phyloP scores from a whole-genome alignment of 2,888 invertebrate genomes.

The Abscondita cerata region DNA sequence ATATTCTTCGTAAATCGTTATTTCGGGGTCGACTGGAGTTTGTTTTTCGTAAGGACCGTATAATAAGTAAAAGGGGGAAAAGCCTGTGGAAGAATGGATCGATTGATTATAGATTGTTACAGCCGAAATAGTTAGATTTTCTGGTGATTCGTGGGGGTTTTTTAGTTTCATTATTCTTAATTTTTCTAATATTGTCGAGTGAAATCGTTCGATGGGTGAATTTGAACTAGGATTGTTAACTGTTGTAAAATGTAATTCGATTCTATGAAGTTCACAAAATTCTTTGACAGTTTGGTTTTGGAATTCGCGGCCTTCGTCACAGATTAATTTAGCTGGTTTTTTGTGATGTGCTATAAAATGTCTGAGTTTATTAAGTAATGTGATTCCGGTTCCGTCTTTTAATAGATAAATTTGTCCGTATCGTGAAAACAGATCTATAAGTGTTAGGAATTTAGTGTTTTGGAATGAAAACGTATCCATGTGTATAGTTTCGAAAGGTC shows the following conservation, averaged over 20 bases:
- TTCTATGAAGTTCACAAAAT: constrained; percentile 7
- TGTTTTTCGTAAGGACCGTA: not conserved
- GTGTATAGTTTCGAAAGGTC: not conserved
- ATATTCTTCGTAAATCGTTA: not conserved
- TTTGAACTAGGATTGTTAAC: constrained; percentile 14
- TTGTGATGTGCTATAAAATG: constrained; percentile 12
- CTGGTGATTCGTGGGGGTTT: not conserved
- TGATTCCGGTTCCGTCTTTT: constrained; percentile 6
- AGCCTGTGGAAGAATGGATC: constrained; percentile 6
- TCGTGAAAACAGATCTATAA: constrained; percentile 8
- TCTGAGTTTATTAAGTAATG: constrained; percentile 11
- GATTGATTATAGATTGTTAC: constrained; percentile 6
- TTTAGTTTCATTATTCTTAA: not conserved
- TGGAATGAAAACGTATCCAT: constrained; percentile 1
- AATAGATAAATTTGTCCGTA: constrained; percentile 5
- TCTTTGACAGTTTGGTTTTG: constrained; percentile 10
- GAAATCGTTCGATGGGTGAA: constrained; percentile 10
- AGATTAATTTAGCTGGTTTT: not conserved
- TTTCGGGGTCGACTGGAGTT: not conserved
- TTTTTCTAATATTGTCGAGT: too few relatives aligned
- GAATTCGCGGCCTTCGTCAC: constrained; percentile 13
- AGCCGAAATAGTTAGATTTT: constrained; percentile 7
- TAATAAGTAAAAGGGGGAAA: not conserved
- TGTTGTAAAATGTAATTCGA: too few relatives aligned
- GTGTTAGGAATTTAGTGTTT: constrained; percentile 1